Percentiles rank a stretch among this genome's conserved stretches.
Conservation (phyloP, 2,797 vertebrate species). For the Diglossa cyanea region DNA sequence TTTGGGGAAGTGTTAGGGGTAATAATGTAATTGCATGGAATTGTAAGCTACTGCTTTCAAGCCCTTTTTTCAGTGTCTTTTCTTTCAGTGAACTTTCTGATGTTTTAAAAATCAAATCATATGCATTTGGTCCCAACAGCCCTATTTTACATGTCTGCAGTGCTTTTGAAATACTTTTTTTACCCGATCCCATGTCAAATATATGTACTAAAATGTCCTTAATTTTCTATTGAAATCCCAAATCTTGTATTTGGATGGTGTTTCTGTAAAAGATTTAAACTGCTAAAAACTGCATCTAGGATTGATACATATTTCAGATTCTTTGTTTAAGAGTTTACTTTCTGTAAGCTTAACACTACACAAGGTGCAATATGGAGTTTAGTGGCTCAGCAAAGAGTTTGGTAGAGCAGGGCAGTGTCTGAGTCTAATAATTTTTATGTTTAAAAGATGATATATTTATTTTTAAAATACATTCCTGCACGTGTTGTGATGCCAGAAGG, state of each 20-base stretch:
- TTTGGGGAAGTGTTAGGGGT: background rate
- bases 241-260: accelerated
- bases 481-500: background rate
- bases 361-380: background rate
- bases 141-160: background rate
- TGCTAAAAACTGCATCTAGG: background rate
- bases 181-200: background rate
- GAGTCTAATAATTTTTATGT: background rate
- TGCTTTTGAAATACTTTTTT: background rate
- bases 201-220: background rate
- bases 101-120: background rate
- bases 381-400: background rate
- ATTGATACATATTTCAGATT: background rate
- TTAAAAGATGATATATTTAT: background rate
- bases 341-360: background rate
- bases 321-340: background rate
- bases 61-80: background rate
- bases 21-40: background rate
- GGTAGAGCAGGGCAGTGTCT: background rate
- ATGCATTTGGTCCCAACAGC: background rate
- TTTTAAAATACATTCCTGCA: background rate
- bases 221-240: background rate
- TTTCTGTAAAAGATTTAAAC: background rate
- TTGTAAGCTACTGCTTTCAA: background rate
- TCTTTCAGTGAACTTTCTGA: background rate